Base-by-base conservation (phyloP, 37 sponge, comb jelly and placozoan species). In the Hexactinellida sp. region DNA sequence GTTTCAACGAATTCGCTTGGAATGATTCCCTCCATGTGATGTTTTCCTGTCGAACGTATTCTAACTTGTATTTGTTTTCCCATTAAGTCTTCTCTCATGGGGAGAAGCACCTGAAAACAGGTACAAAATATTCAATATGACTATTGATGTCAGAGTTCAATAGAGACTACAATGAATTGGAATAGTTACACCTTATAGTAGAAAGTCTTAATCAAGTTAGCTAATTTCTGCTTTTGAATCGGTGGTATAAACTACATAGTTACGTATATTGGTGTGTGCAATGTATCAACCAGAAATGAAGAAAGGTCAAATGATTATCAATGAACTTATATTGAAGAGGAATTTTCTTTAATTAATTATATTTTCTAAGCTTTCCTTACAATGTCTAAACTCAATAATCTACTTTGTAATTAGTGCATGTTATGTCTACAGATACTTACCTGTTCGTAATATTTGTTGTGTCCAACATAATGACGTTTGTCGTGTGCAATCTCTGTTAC, bases 391-490 rank as follows among this genome's bases (percentile, higher is more conserved):
- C n/a, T n/a, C n/a, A n/a, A n/a, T n/a, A n/a, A n/a, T n/a, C n/a
- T n/a, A n/a, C n/a, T n/a, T n/a, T n/a, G n/a, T n/a, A n/a, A n/a
- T n/a, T n/a, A n/a, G n/a, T n/a, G n/a, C n/a, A n/a, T n/a, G n/a
- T n/a, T n/a, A n/a, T n/a, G n/a, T n/a, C n/a, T n/a, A n/a, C n/a
- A n/a, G n/a, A n/a, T n/a, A n/a, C 51, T 52, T 37, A 97, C 94
- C 85, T 97, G 98, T 1, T 94, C 93, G 55, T 97, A 97, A 52
- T 86, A 93, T 88, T 93, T 94, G 89, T 94, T 94, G 90, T 97
- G 98, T 23, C 89, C 98, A 16, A 97, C 98, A 63, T 86, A 93
- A 55, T 92, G 85, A 36, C 55, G 54, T 37, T 87, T 84, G 39
- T 97, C 98, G 54, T 90, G 91, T 21, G 98, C 90, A 34, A 88